phyloP scores from a whole-genome alignment of 2,797 vertebrate genomes.

The Hippoglossus hippoglossus region DNA sequence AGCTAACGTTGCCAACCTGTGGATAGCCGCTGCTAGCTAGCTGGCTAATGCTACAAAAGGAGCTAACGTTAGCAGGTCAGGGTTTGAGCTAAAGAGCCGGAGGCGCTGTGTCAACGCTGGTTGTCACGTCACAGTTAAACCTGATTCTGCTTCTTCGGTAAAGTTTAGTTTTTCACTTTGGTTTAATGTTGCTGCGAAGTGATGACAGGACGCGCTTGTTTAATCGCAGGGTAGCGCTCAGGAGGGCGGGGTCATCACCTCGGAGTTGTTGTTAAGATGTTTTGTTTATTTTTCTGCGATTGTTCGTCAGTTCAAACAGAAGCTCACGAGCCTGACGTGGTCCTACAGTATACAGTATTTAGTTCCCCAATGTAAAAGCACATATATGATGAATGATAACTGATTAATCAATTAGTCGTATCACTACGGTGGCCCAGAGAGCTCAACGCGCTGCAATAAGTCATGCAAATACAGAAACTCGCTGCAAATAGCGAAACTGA shows the following conservation, averaged over 20 bases:
- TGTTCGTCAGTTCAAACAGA: too few relatives aligned
- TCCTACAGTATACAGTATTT: too few relatives aligned
- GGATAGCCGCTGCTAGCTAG: constrained; percentile 16
- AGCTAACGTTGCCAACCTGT: constrained; percentile 23
- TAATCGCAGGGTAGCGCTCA: not conserved
- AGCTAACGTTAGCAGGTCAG: too few relatives aligned
- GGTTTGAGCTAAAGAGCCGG: accelerated
- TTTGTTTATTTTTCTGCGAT: not conserved
- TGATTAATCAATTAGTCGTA: too few relatives aligned
- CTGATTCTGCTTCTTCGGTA: not conserved
- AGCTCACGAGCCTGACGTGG: too few relatives aligned
- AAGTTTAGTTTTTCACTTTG: not conserved
- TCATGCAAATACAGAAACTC: too few relatives aligned
- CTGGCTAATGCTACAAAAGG: not conserved
- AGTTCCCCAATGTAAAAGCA: too few relatives aligned
- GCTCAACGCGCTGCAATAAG: too few relatives aligned
- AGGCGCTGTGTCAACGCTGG: accelerated
- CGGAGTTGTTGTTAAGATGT: not conserved
- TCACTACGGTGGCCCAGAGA: too few relatives aligned
- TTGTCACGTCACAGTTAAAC: accelerated
- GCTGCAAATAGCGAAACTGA: too few relatives aligned
- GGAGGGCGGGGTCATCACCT: constrained; percentile 48
- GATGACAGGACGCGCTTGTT: constrained; percentile 52
- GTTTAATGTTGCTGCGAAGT: constrained; percentile 21
- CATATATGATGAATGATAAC: too few relatives aligned